Base-by-base conservation (phyloP, 2,888 invertebrate species). In the Melieria omissa region DNA sequence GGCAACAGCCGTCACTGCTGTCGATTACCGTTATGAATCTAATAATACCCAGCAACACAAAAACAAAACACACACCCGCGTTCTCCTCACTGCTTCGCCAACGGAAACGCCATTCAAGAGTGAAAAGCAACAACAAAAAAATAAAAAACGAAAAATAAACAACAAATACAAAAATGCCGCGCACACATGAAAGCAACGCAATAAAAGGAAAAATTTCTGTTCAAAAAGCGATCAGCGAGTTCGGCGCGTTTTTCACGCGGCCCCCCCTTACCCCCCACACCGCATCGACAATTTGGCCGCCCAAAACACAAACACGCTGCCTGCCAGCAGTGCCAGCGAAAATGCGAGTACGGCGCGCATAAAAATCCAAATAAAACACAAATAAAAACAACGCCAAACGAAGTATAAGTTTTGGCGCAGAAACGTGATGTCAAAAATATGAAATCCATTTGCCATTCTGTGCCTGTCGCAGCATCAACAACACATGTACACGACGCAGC, bases 401-500 rank as follows among this genome's bases (percentile, higher is more conserved):
- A 44, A 71, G 54, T 54, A 57, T 67, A 64, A 47, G 67, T 14
- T 72, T 47, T 9, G 67, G 67, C 67, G 63, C 46, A 63, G 29
- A 60, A 72, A 71, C 71, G 71, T 71, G 71, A 63, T 52, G 63
- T 58, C 58, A 67, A 49, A 62, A 54, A 65, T 66, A 57, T 62
- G 55, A 46, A 29, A 29, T 29, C 58, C 41, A 29, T 29, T 14
- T 14, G 16, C 7, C 29, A 29, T 29, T 29, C 29, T 29, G 29
- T 3, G 29, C 29, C 29, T n/a, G 52, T n/a, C n/a, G 52, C 12
- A 14, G 9, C 10, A 4, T 52, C 52, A 52, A 52, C 4, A 52
- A 9, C 52, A 52, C 52, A 52, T 52, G 12, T 0, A 8, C 12
- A 52, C n/a, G 52, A 52, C 29, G 29, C 29, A 29, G 29, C 29